Conservation (phyloP, 2,797 vertebrate genomes). For the Sebastiscus albofasciatus region DNA sequence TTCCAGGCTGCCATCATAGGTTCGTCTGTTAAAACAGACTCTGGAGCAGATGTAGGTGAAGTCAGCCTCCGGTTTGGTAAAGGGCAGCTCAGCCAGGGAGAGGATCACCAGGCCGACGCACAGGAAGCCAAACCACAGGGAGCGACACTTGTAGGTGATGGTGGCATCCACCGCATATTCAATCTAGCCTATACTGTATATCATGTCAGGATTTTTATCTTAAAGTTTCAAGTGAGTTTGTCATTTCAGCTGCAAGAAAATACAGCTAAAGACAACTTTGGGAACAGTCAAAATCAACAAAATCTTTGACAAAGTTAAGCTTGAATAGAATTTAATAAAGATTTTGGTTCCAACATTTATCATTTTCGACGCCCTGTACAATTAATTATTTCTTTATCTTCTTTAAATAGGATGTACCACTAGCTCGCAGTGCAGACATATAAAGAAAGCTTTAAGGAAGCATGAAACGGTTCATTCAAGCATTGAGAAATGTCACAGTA, state of each 20-base stretch:
- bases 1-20: constrained; percentile 42
- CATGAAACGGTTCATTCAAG: not conserved
- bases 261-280: no score
- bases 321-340: not conserved
- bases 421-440: not conserved
- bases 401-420: not conserved
- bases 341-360: not conserved
- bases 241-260: no score
- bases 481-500: constrained; percentile 8
- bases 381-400: not conserved
- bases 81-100: constrained; percentile 67
- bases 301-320: not conserved
- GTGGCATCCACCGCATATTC: constrained; percentile 57
- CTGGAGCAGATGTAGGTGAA: constrained; percentile 61
- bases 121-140: constrained; percentile 70
- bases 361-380: not conserved
- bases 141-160: constrained; percentile 64
- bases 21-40: constrained; percentile 48
- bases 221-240: not conserved
- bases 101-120: constrained; percentile 61
- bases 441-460: not conserved
- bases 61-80: constrained; percentile 53
- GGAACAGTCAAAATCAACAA: not conserved
- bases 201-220: not conserved
- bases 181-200: not conserved